Conservation (phyloP, 2,888 invertebrate species). For the Catocala sponsa region DNA sequence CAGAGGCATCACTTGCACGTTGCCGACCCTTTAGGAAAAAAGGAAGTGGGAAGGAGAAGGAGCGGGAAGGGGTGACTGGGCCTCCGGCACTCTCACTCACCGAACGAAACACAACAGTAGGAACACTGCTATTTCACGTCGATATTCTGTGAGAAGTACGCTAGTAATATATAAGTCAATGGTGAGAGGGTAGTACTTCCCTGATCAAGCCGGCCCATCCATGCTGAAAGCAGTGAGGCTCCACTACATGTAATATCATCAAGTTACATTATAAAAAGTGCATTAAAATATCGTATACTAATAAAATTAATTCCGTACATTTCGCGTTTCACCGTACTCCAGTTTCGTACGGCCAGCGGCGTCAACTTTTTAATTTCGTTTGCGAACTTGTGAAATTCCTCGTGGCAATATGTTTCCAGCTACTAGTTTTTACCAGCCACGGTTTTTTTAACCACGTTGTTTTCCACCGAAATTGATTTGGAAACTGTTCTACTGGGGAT, state of each 20-base stretch:
- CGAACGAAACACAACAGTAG: too few species aligned
- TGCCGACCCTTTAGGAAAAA: too few species aligned
- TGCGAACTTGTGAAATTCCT: slow-evolving; percentile 50
- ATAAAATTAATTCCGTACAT: slow-evolving; percentile 6
- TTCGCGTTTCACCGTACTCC: slow-evolving; percentile 25
- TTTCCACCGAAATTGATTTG: slow-evolving; percentile 35
- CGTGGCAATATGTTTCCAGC: slow-evolving; percentile 57
- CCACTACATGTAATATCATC: neutral
- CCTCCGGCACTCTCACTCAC: too few species aligned
- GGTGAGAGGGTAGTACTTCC: too few species aligned
- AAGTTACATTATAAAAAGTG: neutral
- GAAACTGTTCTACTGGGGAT: slow-evolving; percentile 16
- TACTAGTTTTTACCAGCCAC: slow-evolving; percentile 42
- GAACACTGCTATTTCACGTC: too few species aligned
- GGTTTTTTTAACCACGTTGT: slow-evolving; percentile 32
- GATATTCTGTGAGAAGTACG: too few species aligned
- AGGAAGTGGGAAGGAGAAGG: too few species aligned
- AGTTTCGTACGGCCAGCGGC: slow-evolving; percentile 56
- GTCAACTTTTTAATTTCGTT: slow-evolving; percentile 71
- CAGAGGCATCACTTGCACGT: too few species aligned
- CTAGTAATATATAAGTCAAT: too few species aligned
- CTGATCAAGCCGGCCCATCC: too few species aligned
- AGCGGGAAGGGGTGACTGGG: too few species aligned
- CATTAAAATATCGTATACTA: neutral
- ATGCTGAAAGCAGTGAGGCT: too few species aligned